phyloP scores from a whole-genome alignment of 2,888 invertebrate genomes.

The Amaurobius ferox region DNA sequence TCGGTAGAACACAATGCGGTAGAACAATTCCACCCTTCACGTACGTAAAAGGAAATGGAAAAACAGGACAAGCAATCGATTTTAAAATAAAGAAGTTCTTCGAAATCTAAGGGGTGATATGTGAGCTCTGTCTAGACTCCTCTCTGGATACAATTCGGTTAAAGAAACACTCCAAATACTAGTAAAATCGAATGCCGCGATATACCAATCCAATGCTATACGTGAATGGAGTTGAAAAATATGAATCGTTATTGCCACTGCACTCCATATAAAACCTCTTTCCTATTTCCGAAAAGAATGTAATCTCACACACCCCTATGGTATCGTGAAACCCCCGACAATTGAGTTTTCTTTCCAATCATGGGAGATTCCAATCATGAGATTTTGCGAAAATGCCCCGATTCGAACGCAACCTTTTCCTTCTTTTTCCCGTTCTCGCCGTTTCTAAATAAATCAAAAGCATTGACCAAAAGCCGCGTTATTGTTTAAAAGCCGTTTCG shows the following conservation, averaged over 20 bases:
- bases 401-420: too few relatives aligned
- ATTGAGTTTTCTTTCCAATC: slow-evolving; percentile 16
- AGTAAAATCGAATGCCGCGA: too few relatives aligned
- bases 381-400: not conserved
- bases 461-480: slow-evolving; percentile 14
- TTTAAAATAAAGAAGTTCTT: too few relatives aligned
- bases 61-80: too few relatives aligned
- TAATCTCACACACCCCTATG: not conserved
- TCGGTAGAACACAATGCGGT: too few relatives aligned
- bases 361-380: slow-evolving; percentile 13
- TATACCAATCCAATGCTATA: too few relatives aligned
- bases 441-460: slow-evolving; percentile 5
- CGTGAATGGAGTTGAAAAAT: slow-evolving; percentile 5
- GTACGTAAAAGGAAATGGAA: too few relatives aligned
- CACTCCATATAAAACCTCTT: not conserved
- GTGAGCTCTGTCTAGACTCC: too few relatives aligned
- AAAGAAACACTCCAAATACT: too few relatives aligned
- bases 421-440: not conserved
- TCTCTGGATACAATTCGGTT: too few relatives aligned
- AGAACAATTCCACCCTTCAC: too few relatives aligned
- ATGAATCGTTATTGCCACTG: slow-evolving; percentile 4
- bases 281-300: not conserved
- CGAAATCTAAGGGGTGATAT: too few relatives aligned
- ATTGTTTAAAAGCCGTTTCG: slow-evolving; percentile 11
- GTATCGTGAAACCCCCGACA: not conserved